Evolutionary conservation across 2,888 invertebrate species (phyloP), one percentile per base, ranked within the genome.

Genomic region (Drosophila kambysellisi): DNA sequence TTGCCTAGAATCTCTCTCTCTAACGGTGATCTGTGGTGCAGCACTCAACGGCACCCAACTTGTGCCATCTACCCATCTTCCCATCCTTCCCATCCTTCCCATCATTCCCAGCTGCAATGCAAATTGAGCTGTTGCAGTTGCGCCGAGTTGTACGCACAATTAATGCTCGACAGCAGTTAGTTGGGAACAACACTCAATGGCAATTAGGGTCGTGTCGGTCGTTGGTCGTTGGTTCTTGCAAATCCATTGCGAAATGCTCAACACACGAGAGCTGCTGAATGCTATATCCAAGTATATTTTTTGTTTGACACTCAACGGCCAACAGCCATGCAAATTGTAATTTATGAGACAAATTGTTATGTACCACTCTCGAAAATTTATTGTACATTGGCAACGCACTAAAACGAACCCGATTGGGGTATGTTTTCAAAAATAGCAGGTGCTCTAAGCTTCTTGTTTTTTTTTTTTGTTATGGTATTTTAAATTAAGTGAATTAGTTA

Each of bases 341-440:
- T 87, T 87, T 87, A 87, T 91, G 91, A 88, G 91, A 88, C 90
- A 87, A 87, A 87, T 91, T 91, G 84, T 82, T 80, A 85, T 91
- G 90, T 74, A 85, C 86, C 85, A 70, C 70, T 69, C 57, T 70
- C 39, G 60, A 48, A 85, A 83, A 89, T 89, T 91, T 87, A 89
- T 84, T 76, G 86, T 83, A 54, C 81, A 58, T 50, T 65, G 50
- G 50, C 65, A 43, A 76, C 66, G 58, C 48, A 53, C 57, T 32
- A 37, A 76, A 68, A 71, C 71, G 77, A 81, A 35, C 57, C 11
- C 48, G 54, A 65, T 35, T 76, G 58, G 54, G 48, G 30, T 46
- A 60, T 58, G 32, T 29, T 56, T 51, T 63, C 33, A 60, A 57
- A 58, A 60, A 25, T 52, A 74, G 71, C 84, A 82, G 76, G 79